Evolutionary conservation across 2,888 invertebrate species (phyloP).

Genomic region (Dicranocentrus wangi): DNA sequence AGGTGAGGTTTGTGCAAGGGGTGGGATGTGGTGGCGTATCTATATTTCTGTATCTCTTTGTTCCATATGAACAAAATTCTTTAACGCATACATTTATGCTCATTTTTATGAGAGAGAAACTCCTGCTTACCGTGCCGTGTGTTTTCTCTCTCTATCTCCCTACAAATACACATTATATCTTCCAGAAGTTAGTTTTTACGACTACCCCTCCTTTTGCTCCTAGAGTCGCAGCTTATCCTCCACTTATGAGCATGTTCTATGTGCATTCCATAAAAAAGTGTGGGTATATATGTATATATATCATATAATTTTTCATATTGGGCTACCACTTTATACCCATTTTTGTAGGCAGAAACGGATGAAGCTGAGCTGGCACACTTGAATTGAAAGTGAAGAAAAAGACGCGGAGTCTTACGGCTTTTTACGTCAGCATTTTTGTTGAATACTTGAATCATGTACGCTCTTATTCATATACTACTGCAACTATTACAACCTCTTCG

Average conservation of each 20-base stretch:
- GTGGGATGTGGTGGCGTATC: constrained; percentile 24
- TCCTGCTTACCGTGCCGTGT: no score
- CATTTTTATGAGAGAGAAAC: neutral
- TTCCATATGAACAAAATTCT: constrained; percentile 11
- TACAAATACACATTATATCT: neutral
- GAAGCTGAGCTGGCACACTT: constrained; percentile 18
- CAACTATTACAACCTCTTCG: neutral
- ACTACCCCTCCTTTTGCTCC: constrained; percentile 30
- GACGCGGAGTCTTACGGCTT: constrained; percentile 40
- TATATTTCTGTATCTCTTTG: constrained; percentile 27
- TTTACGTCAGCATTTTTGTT: constrained; percentile 50
- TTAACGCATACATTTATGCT: constrained; percentile 11
- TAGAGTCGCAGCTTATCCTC: neutral
- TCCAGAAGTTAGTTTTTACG: constrained; percentile 27
- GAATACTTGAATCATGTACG: constrained; percentile 38
- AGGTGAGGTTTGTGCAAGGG: constrained; percentile 17
- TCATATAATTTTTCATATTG: constrained; percentile 47
- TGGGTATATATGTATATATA: neutral
- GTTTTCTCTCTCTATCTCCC: neutral
- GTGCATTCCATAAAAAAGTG: neutral
- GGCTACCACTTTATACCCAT: constrained; percentile 34
- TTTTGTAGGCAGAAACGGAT: constrained; percentile 24
- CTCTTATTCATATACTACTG: neutral
- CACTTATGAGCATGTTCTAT: constrained; percentile 1
- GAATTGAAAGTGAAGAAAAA: constrained; percentile 26